phyloP scores from a whole-genome alignment of 2,113 vertebrate species.

The Nothocercus nigrocapillus region DNA sequence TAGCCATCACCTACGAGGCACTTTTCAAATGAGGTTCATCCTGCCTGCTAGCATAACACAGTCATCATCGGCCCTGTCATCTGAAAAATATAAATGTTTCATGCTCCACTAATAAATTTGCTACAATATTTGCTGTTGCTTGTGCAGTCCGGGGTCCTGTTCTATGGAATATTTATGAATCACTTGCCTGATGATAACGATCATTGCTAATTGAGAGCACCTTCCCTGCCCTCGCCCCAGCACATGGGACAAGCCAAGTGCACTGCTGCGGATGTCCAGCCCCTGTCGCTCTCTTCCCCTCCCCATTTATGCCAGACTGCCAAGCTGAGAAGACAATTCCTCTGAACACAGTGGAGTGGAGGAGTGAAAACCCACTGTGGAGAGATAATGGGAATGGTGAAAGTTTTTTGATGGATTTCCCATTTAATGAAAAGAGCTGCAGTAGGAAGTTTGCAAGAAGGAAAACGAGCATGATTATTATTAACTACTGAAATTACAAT shows the following conservation, averaged over 20 bases:
- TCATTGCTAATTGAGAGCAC: slow-evolving; percentile 60
- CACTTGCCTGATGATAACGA: slow-evolving; percentile 51
- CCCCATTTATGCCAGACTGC: not conserved
- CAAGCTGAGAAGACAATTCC: not conserved
- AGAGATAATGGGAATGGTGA: not conserved
- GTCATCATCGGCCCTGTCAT: slow-evolving; percentile 73
- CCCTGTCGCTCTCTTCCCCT: not conserved
- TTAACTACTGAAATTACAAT: not conserved
- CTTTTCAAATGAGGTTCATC: slow-evolving; percentile 68
- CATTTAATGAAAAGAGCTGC: not conserved
- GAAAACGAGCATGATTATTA: not conserved
- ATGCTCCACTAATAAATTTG: slow-evolving; percentile 69
- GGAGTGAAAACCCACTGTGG: not conserved
- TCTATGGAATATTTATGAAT: slow-evolving; percentile 71
- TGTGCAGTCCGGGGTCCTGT: not conserved
- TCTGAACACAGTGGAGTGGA: not conserved
- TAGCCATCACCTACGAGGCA: slow-evolving; percentile 14
- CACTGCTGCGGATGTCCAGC: not conserved
- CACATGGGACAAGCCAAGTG: not conserved
- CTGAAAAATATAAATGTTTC: slow-evolving; percentile 70
- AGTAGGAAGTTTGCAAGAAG: not conserved
- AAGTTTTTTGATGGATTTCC: not conserved
- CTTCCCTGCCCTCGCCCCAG: not conserved
- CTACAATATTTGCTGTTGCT: slow-evolving; percentile 58
- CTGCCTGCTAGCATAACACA: slow-evolving; percentile 63